Evolutionary conservation across 2,888 invertebrate species (phyloP).

Genomic region (Liopterus haemorrhoidalis): DNA sequence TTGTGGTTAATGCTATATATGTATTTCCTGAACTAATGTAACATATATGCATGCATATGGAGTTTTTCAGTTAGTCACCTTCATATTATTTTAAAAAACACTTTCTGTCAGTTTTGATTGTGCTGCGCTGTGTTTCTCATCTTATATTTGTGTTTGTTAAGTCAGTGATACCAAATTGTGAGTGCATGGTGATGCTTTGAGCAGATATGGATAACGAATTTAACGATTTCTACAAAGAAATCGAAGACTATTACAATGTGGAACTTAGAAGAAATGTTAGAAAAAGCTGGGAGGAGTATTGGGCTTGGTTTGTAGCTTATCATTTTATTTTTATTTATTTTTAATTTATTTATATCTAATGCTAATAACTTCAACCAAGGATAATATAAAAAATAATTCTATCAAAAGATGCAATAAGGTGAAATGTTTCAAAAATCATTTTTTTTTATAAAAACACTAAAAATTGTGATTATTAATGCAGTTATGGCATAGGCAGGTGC

Average conservation of each 20-base stretch:
- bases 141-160: no score
- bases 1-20: no score
- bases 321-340: constrained; percentile 4
- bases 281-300: constrained; percentile 41
- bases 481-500: no score
- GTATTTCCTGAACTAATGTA: constrained; percentile 11
- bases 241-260: constrained; percentile 40
- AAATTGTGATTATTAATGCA: no score
- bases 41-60: constrained; percentile 20
- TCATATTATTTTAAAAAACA: constrained; percentile 5
- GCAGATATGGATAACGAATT: constrained; percentile 35
- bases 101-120: background rate
- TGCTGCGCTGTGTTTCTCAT: constrained; percentile 13
- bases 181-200: constrained; percentile 10
- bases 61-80: constrained; percentile 21
- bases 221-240: constrained; percentile 38
- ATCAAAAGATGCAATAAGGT: no score
- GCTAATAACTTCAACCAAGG: background rate
- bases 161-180: no score
- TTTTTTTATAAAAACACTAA: no score
- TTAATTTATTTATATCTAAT: background rate
- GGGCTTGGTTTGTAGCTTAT: constrained; percentile 41
- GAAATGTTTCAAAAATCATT: no score
- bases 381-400: no score
- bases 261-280: constrained; percentile 34